phyloP scores from a whole-genome alignment of 2,888 invertebrate species.

The Parnassius smintheus region DNA sequence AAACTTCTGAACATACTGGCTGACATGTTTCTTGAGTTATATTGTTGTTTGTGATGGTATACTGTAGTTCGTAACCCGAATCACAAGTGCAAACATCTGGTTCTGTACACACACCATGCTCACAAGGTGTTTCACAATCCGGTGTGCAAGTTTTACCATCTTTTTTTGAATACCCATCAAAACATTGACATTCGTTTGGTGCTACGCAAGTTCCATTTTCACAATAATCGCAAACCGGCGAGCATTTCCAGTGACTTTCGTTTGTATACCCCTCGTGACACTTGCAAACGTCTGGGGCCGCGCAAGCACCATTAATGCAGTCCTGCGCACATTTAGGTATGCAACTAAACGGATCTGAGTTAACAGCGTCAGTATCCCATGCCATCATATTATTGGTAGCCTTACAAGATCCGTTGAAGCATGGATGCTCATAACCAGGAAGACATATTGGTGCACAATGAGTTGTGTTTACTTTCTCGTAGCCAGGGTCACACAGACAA shows the following conservation, averaged over 20 bases:
- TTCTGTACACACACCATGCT: conserved; percentile 42
- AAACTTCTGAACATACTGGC: conserved; percentile 51
- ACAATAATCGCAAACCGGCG: conserved; percentile 42
- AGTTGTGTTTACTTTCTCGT: conserved; percentile 34
- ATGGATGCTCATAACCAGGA: conserved; percentile 22
- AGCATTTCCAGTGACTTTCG: conserved; percentile 27
- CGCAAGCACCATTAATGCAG: conserved; percentile 25
- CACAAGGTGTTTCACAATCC: conserved; percentile 34
- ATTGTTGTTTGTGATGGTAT: conserved; percentile 29
- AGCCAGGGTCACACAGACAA: conserved; percentile 46
- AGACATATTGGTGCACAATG: conserved; percentile 26
- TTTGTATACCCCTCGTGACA: conserved; percentile 23
- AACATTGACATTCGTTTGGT: conserved; percentile 39
- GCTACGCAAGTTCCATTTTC: conserved; percentile 43
- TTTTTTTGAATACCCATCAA: conserved; percentile 32
- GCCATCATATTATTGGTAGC: too few species aligned
- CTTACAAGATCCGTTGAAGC: conserved; percentile 2
- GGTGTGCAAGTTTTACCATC: conserved; percentile 37
- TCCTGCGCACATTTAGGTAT: conserved; percentile 17
- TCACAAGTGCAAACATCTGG: conserved; percentile 41
- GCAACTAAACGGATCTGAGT: conserved; percentile 4
- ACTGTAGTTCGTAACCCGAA: conserved; percentile 29
- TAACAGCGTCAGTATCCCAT: neutral
- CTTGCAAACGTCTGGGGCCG: conserved; percentile 20
- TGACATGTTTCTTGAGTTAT: conserved; percentile 46